These are phyloP conservation scores for Lucilia sericata DNA, from an alignment of 1,140 invertebrate genomes.

Conservation along the genomic window DNA sequence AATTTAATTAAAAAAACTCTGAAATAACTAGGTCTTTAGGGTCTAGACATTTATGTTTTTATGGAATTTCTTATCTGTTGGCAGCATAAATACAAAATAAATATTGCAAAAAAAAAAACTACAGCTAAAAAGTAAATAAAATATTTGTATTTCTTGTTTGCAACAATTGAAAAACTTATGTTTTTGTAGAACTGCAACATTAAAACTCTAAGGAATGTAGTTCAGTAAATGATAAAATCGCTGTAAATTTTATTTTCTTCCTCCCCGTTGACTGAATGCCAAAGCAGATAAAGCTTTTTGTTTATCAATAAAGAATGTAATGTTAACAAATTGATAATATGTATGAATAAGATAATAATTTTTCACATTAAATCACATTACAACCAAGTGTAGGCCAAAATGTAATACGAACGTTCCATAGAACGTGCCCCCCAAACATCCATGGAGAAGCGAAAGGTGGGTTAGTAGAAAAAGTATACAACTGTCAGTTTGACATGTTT, in stretches of 20 bases:
- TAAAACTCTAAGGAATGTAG: neutral
- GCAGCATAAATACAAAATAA: neutral
- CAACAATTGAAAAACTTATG: conserved; percentile 17
- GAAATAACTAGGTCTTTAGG: neutral
- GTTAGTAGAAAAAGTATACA: neutral
- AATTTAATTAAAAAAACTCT: neutral
- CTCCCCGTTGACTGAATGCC: conserved; percentile 1
- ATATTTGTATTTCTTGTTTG: neutral
- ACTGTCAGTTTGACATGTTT: conserved; percentile 13
- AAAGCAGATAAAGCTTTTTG: neutral
- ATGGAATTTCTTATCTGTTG: neutral
- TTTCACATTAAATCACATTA: neutral
- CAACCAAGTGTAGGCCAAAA: neutral
- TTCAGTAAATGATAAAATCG: neutral
- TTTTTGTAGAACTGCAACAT: neutral
- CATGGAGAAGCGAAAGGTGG: neutral
- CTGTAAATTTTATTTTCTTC: neutral
- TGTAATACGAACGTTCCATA: neutral
- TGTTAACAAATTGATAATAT: neutral
- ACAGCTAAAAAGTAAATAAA: neutral
- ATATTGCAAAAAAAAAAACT: conserved; percentile 19
- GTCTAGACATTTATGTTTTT: neutral
- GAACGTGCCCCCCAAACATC: neutral
- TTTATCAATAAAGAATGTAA: neutral
- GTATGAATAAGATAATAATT: neutral